phyloP scores from a whole-genome alignment of 2,888 invertebrate species.

The Melangyna quadrimaculata region DNA sequence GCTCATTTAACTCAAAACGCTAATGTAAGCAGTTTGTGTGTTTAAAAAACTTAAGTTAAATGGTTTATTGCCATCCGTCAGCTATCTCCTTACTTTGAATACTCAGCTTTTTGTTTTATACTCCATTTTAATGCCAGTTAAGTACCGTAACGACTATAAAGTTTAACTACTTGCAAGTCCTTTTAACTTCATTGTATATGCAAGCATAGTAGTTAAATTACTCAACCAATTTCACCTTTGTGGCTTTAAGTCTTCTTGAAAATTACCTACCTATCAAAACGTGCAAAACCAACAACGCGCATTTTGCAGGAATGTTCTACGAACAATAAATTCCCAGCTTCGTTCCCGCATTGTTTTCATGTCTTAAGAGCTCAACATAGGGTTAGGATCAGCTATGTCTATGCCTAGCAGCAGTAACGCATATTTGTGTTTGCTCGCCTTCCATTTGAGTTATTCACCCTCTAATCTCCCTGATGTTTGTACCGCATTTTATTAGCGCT shows the following conservation, averaged over 20 bases:
- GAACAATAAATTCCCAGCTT: constrained; percentile 17
- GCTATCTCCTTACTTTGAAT: neutral
- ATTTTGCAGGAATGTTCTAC: neutral
- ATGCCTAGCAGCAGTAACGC: neutral
- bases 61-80: constrained; percentile 25
- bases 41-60: constrained; percentile 35
- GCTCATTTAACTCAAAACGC: constrained; percentile 8
- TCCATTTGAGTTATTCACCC: constrained; percentile 54
- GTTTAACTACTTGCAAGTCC: constrained; percentile 23
- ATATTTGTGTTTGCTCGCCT: constrained; percentile 14
- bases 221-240: constrained; percentile 55
- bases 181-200: neutral
- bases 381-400: neutral
- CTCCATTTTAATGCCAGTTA: constrained; percentile 9
- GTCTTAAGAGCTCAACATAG: constrained; percentile 2
- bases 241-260: constrained; percentile 38
- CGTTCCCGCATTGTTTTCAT: neutral
- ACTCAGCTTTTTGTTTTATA: constrained; percentile 13
- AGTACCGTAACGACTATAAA: constrained; percentile 20
- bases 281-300: neutral
- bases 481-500: constrained; percentile 58
- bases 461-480: constrained; percentile 42
- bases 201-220: neutral
- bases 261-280: constrained; percentile 41
- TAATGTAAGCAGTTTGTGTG: constrained; percentile 26